These are phyloP conservation scores for Aradophagus sp. DNA, from an alignment of 1,140 invertebrate species.

Conservation along the genomic window DNA sequence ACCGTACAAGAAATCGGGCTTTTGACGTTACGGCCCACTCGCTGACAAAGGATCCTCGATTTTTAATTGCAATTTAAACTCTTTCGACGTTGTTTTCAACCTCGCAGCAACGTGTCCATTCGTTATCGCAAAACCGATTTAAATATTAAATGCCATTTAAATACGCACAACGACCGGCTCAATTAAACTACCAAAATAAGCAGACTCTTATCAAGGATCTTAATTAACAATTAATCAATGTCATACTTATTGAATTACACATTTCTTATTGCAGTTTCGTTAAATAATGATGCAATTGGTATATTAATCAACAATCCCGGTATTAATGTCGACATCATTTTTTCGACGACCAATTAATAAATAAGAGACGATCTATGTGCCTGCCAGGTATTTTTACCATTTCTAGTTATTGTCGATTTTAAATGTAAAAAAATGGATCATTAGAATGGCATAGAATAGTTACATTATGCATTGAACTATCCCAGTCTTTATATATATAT, in stretches of 20 bases:
- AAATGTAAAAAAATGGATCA: no score
- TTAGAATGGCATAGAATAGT: no score
- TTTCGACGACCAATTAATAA: conserved; percentile 1
- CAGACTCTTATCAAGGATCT: conserved; percentile 14
- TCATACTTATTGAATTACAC: conserved; percentile 21
- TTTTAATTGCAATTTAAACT: conserved; percentile 40
- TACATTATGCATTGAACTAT: no score
- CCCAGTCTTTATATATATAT: no score
- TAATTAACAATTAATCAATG: conserved; percentile 29
- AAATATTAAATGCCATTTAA: no score
- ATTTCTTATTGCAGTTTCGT: conserved; percentile 8
- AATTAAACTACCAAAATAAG: conserved; percentile 29
- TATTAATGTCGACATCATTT: conserved; percentile 4
- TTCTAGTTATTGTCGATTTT: no score
- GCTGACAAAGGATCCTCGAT: conserved; percentile 31
- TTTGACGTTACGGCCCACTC: conserved; percentile 13
- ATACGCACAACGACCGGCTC: no score
- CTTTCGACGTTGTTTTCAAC: conserved; percentile 7
- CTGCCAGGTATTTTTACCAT: no score
- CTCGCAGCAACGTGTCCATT: neutral
- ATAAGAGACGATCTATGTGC: neutral
- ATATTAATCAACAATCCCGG: conserved; percentile 5
- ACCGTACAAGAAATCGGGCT: conserved; percentile 35
- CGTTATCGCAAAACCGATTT: no score
- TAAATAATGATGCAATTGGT: conserved; percentile 18